phyloP scores from a whole-genome alignment of 2,888 invertebrate genomes.

The Villa cingulata region DNA sequence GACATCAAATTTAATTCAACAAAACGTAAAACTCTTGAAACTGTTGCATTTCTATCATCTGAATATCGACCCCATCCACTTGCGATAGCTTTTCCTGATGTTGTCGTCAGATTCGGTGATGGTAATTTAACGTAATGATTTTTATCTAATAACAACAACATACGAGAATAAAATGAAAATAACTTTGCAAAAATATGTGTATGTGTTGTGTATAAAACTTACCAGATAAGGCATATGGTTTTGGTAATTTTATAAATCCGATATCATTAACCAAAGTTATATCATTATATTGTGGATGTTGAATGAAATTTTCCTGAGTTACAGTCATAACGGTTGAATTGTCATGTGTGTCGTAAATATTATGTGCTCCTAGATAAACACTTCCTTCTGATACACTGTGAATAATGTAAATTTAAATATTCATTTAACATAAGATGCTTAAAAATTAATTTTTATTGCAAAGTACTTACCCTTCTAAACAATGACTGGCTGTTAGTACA shows the following conservation, averaged over 20 bases:
- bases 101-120: not conserved
- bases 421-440: no score
- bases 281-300: not conserved
- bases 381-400: not conserved
- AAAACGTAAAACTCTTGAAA: not conserved
- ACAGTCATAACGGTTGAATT: not conserved
- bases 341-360: no score
- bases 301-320: not conserved
- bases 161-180: not conserved
- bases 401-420: no score
- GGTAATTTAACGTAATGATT: no score
- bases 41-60: not conserved
- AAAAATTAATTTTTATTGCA: no score
- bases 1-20: not conserved
- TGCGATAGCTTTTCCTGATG: not conserved
- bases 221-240: no score
- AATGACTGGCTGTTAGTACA: not conserved
- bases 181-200: not conserved
- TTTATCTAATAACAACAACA: not conserved
- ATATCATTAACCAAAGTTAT: not conserved
- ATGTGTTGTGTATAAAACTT: no score
- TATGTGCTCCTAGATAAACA: not conserved
- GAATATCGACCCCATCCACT: constrained; percentile 4
- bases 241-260: not conserved
- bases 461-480: not conserved